Percentiles rank a stretch among this genome's conserved stretches.
These are phyloP conservation scores for Pristionchus exspectatus DNA, from an alignment of 2,888 invertebrate genomes.

Conservation along the genomic window DNA sequence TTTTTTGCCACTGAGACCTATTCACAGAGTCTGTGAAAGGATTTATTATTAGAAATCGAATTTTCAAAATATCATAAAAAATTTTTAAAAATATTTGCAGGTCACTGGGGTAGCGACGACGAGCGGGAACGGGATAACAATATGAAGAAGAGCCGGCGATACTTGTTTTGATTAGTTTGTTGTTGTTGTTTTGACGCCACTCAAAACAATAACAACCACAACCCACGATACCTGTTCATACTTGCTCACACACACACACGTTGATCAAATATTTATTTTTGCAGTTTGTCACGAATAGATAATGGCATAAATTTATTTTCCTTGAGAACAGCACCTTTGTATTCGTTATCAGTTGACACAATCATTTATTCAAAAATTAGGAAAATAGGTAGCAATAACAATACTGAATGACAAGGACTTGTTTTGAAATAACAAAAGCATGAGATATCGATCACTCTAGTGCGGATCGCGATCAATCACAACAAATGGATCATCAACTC, in stretches of 20 bases:
- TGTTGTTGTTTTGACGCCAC: not conserved
- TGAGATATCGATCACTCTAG: too few species aligned
- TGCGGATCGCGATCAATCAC: too few species aligned
- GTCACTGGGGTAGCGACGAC: constrained; percentile 33
- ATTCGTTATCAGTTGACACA: too few species aligned
- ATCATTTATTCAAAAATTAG: too few species aligned
- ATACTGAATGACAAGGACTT: too few species aligned
- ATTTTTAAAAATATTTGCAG: not conserved
- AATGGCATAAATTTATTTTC: not conserved
- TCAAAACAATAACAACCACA: not conserved
- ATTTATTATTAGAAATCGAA: too few species aligned
- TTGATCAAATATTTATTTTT: not conserved
- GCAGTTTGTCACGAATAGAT: not conserved
- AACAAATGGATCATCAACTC: too few species aligned
- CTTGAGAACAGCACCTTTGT: too few species aligned
- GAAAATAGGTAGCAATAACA: too few species aligned
- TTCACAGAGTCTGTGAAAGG: too few species aligned
- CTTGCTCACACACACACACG: constrained; percentile 9
- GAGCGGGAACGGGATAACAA: not conserved
- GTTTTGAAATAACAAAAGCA: too few species aligned
- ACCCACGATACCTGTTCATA: constrained; percentile 13
- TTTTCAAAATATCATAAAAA: not conserved
- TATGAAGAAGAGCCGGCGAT: constrained; percentile 20
- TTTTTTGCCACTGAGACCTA: too few species aligned
- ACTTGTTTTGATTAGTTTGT: not conserved